Evolutionary conservation across 2,888 invertebrate species (phyloP), one percentile per base, ranked within the genome.

Genomic region (Lasioglossum lativentre): DNA sequence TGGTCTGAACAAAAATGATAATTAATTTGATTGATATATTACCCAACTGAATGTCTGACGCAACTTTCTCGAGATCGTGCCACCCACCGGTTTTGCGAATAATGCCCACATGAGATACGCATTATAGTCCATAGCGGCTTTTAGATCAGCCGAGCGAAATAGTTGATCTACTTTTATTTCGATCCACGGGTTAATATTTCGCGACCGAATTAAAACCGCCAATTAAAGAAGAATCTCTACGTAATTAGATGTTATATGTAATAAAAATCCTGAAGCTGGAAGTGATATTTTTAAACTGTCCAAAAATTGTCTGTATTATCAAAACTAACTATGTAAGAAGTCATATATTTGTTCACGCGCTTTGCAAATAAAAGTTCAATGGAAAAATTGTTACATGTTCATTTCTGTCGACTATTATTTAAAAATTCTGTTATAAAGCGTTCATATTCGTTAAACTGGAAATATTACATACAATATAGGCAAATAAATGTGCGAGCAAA

Each of bases 11-110:
- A n/a, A n/a, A n/a, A n/a, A n/a, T n/a, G 66, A 16, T 63, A 63
- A 63, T 63, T 63, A 63, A 63, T 63, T 63, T 63, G 63, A 63
- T 63, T 63, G 63, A 63, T 63, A 63, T 63, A 19, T 63, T 63
- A 30, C 19, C 63, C 63, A 63, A 63, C 63, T 6, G 63, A 16
- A 68, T 68, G 66, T 68, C 66, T 68, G 66, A 68, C 23, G 34
- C 19, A 68, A 68, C 66, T 34, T 38, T 68, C 66, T 34, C 66
- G 34, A 68, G 38, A 38, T 10, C 38, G 4, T 10, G 23, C 16
- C 66, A 66, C 66, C 66, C 66, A 68, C 66, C 66, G 66, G 34
- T 68, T 68, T 66, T 38, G 23, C 34, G 66, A 38, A 68, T 68
- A 68, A 34, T 38, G 10, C 19, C 34, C 34, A 8, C 66, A 63